Base-by-base conservation (phyloP, 1,140 invertebrate species). In the Frieseomelitta varia region DNA sequence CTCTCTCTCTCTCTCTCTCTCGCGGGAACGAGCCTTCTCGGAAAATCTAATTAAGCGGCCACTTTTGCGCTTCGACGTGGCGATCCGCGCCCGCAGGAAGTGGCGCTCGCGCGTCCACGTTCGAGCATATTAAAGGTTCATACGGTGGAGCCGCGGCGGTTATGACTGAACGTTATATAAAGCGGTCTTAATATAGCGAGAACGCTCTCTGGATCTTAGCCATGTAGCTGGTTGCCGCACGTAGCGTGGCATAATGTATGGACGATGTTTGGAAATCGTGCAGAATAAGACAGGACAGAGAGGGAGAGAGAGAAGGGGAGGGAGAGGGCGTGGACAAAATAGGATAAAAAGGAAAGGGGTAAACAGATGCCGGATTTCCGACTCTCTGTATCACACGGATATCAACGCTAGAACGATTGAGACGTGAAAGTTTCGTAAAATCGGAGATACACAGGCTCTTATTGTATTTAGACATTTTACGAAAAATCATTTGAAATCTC, bases 141-240 rank as follows among this genome's bases (percentile, higher is more conserved):
- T 84, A 90, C 0, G 72, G 55, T 75, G 81, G 79, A 30, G 34
- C 27, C 74, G 30, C 47, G 39, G 77, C 65, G 75, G 85, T 91
- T 91, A 91, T 90, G 88, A 91, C 75, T 89, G 79, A 91, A 82
- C 74, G 79, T 91, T 91, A 91, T 85, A 90, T 91, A 91, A 91
- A 87, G 69, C 71, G 77, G 65, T 85, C 89, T 90, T 91, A 91
- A 90, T 91, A 91, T 91, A 91, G 90, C 90, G 84, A 76, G 75
- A 91, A 90, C 86, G 85, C 89, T 90, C 84, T 84, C 89, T 91
- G 91, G 91, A 91, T 72, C 90, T 90, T 87, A 90, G 91, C 91
- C 91, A 91, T 86, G 84, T 87, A 84, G 77, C 69, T 17, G 56
- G 68, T 72, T 47, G 56, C 63, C 53, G 39, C 55, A 30, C 65